These are phyloP conservation scores for Neosalanx taihuensis DNA, from an alignment of 2,797 vertebrate genomes.

Conservation along the genomic window DNA sequence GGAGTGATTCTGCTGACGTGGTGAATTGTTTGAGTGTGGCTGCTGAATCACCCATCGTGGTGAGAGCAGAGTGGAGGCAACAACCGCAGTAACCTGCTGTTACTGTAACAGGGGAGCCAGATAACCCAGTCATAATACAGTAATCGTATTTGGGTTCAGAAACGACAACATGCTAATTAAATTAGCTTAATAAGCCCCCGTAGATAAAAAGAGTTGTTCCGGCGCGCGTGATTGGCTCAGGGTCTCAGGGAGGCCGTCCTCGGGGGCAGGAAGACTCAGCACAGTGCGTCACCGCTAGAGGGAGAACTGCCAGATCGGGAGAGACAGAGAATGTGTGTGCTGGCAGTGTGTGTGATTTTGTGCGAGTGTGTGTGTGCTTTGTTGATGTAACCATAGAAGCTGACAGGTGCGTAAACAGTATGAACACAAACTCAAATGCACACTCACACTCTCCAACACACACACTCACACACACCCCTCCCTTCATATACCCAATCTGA, in stretches of 20 bases:
- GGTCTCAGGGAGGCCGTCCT: conserved; percentile 65
- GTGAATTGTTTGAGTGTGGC: too few species aligned
- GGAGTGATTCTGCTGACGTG: too few species aligned
- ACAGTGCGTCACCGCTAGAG: conserved; percentile 56
- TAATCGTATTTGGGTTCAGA: conserved; percentile 80
- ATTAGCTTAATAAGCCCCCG: conserved; percentile 79
- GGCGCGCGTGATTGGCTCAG: conserved; percentile 65
- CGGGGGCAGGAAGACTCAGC: conserved; percentile 56
- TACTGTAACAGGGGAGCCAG: conserved; percentile 70
- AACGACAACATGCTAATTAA: conserved; percentile 81
- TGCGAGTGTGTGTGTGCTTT: background rate
- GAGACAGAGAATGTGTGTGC: background rate
- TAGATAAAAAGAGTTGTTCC: conserved; percentile 76
- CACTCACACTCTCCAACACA: background rate
- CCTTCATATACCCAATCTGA: background rate
- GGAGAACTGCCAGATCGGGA: conserved; percentile 55
- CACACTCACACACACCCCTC: background rate
- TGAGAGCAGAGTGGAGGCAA: conserved; percentile 5
- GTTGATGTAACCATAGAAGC: background rate
- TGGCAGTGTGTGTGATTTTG: too few species aligned
- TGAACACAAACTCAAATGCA: background rate
- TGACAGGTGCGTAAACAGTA: background rate
- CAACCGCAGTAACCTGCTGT: conserved; percentile 72
- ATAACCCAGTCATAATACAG: conserved; percentile 79
- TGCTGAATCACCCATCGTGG: too few species aligned